Conservation (phyloP, 2,797 vertebrate species). For the Enteromius viviparus region DNA sequence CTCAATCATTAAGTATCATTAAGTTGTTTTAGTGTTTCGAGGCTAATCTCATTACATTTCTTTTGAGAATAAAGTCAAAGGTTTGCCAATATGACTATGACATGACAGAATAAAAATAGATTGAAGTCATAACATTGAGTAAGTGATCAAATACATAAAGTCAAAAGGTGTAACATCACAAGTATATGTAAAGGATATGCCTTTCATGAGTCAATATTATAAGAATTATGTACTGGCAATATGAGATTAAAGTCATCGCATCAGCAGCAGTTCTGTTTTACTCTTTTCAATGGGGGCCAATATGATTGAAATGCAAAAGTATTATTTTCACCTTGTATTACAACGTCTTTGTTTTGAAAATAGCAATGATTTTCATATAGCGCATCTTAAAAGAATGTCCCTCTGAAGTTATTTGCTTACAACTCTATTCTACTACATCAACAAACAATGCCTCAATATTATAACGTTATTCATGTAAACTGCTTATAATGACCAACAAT, state of each 20-base stretch:
- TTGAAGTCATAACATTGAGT: neutral
- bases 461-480: neutral
- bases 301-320: neutral
- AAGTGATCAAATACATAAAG: neutral
- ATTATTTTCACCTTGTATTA: neutral
- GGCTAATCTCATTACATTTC: neutral
- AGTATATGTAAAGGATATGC: neutral
- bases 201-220: neutral
- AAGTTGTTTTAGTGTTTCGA: neutral
- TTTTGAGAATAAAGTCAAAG: neutral
- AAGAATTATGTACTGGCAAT: neutral
- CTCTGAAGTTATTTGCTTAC: neutral
- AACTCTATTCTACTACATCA: neutral
- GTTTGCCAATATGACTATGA: neutral
- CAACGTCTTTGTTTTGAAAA: neutral
- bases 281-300: neutral
- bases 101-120: neutral
- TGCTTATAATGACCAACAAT: neutral
- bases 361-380: neutral
- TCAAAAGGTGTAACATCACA: neutral
- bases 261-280: neutral
- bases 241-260: neutral
- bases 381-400: neutral
- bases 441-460: neutral
- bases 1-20: no score